phyloP scores from a whole-genome alignment of 2,888 invertebrate species.

The Thyatira batis region DNA sequence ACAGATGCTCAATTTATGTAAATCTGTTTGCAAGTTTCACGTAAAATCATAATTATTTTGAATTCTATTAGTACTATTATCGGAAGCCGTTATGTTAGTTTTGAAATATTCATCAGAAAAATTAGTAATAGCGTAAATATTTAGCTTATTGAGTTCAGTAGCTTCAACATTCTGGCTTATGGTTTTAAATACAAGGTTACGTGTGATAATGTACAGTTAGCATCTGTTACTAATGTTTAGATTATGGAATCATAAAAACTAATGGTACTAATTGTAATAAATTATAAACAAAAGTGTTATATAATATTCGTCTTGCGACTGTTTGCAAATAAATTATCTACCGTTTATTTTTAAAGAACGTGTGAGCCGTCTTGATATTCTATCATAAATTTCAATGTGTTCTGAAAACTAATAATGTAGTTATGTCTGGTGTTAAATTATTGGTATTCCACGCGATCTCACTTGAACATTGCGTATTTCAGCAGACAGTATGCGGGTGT shows the following conservation, averaged over 20 bases:
- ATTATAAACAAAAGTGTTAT: background rate
- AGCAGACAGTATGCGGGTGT: background rate
- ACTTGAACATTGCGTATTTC: background rate
- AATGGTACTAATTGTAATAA: slow-evolving; percentile 1
- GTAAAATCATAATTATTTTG: no score
- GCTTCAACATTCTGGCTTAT: background rate
- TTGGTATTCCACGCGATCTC: background rate
- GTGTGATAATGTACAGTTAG: background rate
- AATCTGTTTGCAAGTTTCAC: no score
- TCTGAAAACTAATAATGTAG: background rate
- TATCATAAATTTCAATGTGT: background rate
- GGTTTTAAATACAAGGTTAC: background rate
- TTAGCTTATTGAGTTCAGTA: slow-evolving; percentile 19
- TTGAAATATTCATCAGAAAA: background rate
- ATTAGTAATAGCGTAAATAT: background rate
- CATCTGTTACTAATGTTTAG: background rate
- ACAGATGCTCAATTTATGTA: no score
- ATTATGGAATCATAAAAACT: background rate
- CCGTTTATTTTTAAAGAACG: slow-evolving; percentile 1
- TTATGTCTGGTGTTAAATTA: background rate
- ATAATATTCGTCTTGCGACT: background rate
- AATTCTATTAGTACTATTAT: no score
- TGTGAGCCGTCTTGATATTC: background rate
- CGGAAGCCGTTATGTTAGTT: background rate
- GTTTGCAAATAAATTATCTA: background rate